phyloP scores from a whole-genome alignment of 2,888 invertebrate genomes.

The Heliconius charithonia region DNA sequence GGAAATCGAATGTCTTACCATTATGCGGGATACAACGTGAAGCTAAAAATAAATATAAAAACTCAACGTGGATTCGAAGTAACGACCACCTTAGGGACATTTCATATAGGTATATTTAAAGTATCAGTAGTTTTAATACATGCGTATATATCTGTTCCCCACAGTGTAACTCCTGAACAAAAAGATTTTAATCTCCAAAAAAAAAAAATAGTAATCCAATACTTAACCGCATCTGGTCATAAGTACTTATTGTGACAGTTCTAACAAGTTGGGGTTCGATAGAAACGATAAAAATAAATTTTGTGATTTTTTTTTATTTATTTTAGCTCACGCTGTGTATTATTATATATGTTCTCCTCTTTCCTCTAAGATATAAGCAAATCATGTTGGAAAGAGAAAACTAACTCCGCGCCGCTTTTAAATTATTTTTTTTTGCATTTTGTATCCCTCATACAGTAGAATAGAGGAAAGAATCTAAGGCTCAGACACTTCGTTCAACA shows the following conservation, averaged over 20 bases:
- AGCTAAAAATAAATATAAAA: background rate
- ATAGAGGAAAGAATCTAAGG: too few species aligned
- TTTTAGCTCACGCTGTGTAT: background rate
- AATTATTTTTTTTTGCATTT: too few species aligned
- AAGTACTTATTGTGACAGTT: constrained; percentile 39
- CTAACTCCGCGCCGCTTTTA: too few species aligned
- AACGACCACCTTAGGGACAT: too few species aligned
- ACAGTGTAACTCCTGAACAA: constrained; percentile 42
- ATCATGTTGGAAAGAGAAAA: too few species aligned
- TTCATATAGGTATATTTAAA: too few species aligned
- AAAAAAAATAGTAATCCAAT: constrained; percentile 37
- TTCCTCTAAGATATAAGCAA: background rate
- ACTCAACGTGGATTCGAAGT: too few species aligned
- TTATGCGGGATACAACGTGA: background rate
- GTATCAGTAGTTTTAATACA: background rate
- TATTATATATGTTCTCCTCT: too few species aligned
- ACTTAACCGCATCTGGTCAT: constrained; percentile 40
- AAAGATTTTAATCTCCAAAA: constrained; percentile 47
- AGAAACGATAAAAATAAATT: background rate
- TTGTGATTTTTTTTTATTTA: background rate
- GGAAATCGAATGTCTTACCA: background rate
- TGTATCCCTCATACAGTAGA: too few species aligned
- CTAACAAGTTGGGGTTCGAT: background rate
- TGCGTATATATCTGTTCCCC: constrained; percentile 1
- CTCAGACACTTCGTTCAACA: background rate